phyloP scores from a whole-genome alignment of 2,888 invertebrate genomes.

The Caenorhabditis parvicauda region DNA sequence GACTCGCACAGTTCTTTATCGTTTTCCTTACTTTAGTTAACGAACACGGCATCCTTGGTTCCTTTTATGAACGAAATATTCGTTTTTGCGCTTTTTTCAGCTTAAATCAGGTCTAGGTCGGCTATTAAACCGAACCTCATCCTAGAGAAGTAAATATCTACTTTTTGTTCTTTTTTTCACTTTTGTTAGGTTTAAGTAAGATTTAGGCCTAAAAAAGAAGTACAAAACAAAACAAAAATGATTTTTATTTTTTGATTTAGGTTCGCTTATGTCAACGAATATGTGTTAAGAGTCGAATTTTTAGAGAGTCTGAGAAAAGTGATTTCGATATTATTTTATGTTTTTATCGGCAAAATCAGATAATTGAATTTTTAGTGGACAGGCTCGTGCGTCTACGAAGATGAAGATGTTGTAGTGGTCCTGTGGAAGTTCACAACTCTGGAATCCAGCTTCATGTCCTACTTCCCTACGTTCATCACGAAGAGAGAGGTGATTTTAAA shows the following conservation, averaged over 20 bases:
- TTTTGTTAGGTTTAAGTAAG: no score
- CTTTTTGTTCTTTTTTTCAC: no score
- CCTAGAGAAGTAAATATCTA: no score
- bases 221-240: slow-evolving; percentile 4
- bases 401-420: slow-evolving; percentile 50
- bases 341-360: not conserved
- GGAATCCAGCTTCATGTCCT: slow-evolving; percentile 40
- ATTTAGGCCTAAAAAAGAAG: not conserved
- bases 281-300: not conserved
- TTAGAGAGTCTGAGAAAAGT: not conserved
- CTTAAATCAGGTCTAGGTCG: no score
- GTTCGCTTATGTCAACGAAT: no score
- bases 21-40: not conserved
- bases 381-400: slow-evolving; percentile 53
- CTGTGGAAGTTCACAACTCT: slow-evolving; percentile 48
- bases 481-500: slow-evolving; percentile 28
- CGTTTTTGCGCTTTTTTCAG: no score
- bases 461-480: slow-evolving; percentile 37
- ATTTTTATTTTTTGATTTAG: not conserved
- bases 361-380: slow-evolving; percentile 47
- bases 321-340: not conserved
- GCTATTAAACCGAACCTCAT: no score
- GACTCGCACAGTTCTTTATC: not conserved
- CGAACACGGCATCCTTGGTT: not conserved
- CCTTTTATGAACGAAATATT: no score